Evolutionary conservation across 1,140 invertebrate genomes (phyloP).

Genomic region (Habropoda laboriosa): DNA sequence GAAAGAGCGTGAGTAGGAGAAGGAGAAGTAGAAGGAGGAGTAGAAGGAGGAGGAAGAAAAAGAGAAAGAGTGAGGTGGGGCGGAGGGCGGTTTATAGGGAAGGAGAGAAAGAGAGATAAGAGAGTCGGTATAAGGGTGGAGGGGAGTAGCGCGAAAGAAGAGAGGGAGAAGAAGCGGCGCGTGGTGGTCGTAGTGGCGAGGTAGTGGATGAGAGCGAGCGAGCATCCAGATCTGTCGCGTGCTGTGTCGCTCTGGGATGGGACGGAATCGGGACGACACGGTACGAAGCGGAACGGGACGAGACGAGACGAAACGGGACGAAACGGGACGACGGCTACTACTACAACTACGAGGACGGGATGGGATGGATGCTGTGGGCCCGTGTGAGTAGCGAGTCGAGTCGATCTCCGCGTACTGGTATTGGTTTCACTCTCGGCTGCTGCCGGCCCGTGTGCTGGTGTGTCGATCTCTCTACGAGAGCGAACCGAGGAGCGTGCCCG

Average conservation of each 20-base stretch:
- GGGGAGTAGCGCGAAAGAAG: slow-evolving; percentile 35
- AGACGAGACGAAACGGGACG: slow-evolving; percentile 56
- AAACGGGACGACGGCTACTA: slow-evolving; percentile 46
- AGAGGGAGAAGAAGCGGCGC: slow-evolving; percentile 49
- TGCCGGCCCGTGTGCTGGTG: slow-evolving; percentile 44
- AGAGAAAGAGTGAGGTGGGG: too few relatives aligned
- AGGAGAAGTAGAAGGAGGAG: slow-evolving; percentile 4
- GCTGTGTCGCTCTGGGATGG: slow-evolving; percentile 62
- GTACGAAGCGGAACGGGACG: slow-evolving; percentile 49
- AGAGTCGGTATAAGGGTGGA: not conserved
- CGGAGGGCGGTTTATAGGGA: not conserved
- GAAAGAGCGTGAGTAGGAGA: slow-evolving; percentile 1
- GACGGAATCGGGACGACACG: slow-evolving; percentile 59
- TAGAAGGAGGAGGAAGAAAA: not conserved
- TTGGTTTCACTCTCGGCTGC: slow-evolving; percentile 74
- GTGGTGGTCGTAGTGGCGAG: slow-evolving; percentile 37
- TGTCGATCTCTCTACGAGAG: slow-evolving; percentile 71
- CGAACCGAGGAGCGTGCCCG: slow-evolving; percentile 71
- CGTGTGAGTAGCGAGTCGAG: slow-evolving; percentile 69
- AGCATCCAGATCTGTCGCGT: slow-evolving; percentile 70
- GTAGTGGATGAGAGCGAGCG: slow-evolving; percentile 51
- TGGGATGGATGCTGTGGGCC: slow-evolving; percentile 68
- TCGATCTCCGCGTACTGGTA: slow-evolving; percentile 58
- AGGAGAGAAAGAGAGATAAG: slow-evolving; percentile 23
- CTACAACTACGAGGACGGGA: slow-evolving; percentile 53